Conservation (phyloP, 1,140 invertebrate genomes). For the Penaeus chinensis region DNA sequence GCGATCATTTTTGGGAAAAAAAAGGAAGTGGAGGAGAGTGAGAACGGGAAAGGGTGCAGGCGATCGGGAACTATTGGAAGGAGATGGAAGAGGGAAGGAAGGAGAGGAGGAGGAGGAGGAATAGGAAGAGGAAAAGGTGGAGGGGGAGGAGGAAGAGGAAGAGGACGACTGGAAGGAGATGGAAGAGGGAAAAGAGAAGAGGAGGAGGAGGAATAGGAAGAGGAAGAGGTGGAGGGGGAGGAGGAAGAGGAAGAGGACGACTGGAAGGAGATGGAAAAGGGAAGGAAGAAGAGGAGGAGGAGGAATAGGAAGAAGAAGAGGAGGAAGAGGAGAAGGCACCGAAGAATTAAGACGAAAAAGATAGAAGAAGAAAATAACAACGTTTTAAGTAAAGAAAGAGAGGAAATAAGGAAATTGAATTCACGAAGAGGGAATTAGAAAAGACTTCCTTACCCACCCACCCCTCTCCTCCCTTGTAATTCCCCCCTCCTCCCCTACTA, state of each 20-base stretch:
- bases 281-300: not conserved
- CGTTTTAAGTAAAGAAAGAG: too few species aligned
- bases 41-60: not conserved
- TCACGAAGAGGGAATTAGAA: not conserved
- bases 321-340: too few species aligned
- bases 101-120: not conserved
- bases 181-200: not conserved
- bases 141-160: not conserved
- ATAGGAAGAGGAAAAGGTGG: too few species aligned
- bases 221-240: not conserved
- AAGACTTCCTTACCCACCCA: not conserved
- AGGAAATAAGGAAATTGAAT: too few species aligned
- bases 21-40: not conserved
- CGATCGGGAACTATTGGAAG: not conserved
- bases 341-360: too few species aligned
- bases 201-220: too few species aligned
- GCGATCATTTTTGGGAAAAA: conserved; percentile 4
- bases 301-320: too few species aligned
- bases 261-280: too few species aligned
- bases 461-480: not conserved
- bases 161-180: not conserved
- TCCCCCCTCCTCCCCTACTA: not conserved
- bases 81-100: too few species aligned
- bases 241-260: not conserved
- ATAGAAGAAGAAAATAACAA: too few species aligned